phyloP scores from a whole-genome alignment of 2,888 invertebrate genomes.

The Salticus scenicus region DNA sequence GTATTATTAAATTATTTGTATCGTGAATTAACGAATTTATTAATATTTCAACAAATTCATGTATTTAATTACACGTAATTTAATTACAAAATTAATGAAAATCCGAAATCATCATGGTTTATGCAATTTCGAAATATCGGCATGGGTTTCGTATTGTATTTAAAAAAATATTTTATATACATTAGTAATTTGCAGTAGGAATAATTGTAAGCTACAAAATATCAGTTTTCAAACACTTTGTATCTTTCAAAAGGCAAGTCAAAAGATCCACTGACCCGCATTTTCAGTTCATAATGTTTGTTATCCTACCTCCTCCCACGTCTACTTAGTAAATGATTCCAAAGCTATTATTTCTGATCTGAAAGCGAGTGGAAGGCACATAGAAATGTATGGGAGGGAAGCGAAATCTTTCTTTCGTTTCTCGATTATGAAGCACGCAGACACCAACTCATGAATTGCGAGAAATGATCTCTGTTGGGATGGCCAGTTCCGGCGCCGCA shows the following conservation, averaged over 20 bases:
- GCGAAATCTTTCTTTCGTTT: not conserved
- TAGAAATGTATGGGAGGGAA: not conserved
- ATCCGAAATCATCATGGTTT: too few relatives aligned
- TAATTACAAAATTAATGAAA: too few relatives aligned
- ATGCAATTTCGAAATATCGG: too few relatives aligned
- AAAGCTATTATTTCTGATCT: not conserved
- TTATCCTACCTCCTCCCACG: not conserved
- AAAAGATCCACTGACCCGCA: not conserved
- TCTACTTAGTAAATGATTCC: conserved; percentile 1
- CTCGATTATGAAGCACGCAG: conserved; percentile 1
- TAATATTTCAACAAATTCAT: too few relatives aligned
- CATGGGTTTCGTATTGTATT: too few relatives aligned
- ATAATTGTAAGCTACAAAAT: too few relatives aligned
- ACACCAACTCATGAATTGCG: conserved; percentile 3
- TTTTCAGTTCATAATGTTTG: not conserved
- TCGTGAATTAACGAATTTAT: too few relatives aligned
- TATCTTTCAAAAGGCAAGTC: not conserved
- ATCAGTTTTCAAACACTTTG: not conserved
- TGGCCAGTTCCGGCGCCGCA: conserved; percentile 12
- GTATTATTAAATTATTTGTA: too few relatives aligned
- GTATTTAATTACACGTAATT: too few relatives aligned
- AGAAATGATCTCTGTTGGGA: conserved; percentile 5
- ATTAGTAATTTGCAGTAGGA: too few relatives aligned
- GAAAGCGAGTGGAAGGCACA: not conserved
- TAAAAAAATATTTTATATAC: too few relatives aligned